Base-by-base conservation (phyloP, 2,797 vertebrate genomes). In the Siniperca scherzeri region DNA sequence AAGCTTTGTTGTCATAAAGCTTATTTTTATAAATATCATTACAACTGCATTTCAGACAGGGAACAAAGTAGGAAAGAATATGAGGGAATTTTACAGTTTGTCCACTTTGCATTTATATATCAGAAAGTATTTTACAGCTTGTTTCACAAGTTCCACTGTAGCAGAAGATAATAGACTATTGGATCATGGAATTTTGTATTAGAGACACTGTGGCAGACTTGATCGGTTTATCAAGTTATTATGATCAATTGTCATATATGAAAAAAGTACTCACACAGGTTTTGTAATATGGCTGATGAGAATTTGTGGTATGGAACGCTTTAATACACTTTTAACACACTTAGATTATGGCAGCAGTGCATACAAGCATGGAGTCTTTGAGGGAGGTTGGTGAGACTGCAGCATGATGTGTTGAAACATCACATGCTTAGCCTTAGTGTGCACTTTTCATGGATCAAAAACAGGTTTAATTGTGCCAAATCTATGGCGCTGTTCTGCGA, bases 141-240 rank as follows among this genome's bases (percentile, higher is more conserved):
- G 46, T 71, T 77, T 74, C 55, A 42, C 5, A 30, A 59, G 33
- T 55, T 46, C 46, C 14, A 25, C 6, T 62, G 27, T 22, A 78
- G 46, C 3, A 0, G 27, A 66, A 57, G 57, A 65, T 66, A 67
- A 78, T 2, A 57, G 25, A 79, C 48, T 61, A 67, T 60, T 59
- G 42, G 25, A 59, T 52, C 16, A 53, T 44, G 16, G 25, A 36
- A 38, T 50, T 44, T 40, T 71, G 30, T 59, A 1, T 60, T 48
- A 53, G 52, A 66, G 53, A 19, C 73, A 27, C 36, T 50, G 57
- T 60, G 66, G 25, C 36, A 30, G 56, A 36, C 25, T 25, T 19
- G 42, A 79, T 80, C 1, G 11, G 53, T 73, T 70, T 57, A 72
- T n/a, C n/a, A n/a, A n/a, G n/a, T n/a, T n/a, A n/a, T n/a, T 57